Conservation (phyloP, 1,140 invertebrate genomes). For the Oedothorax gibbosus region DNA sequence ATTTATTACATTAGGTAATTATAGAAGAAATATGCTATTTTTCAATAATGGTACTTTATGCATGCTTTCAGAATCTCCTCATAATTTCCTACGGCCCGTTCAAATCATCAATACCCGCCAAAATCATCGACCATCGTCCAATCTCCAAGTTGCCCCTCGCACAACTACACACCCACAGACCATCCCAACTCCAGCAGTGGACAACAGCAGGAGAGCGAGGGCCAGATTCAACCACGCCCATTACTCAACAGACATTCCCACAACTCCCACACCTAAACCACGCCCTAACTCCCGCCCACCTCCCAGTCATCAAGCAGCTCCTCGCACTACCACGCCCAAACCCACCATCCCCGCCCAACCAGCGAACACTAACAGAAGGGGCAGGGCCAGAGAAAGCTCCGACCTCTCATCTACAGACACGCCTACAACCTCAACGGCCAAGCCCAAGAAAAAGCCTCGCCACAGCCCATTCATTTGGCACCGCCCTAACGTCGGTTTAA, state of each 20-base stretch:
- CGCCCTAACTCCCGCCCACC: neutral
- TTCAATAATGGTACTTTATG: too few species aligned
- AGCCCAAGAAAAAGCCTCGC: conserved; percentile 6
- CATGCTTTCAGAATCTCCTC: too few species aligned
- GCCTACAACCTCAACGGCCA: too few species aligned
- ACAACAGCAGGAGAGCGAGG: neutral
- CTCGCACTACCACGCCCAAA: neutral
- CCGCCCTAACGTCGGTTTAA: conserved; percentile 8
- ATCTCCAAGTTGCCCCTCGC: too few species aligned
- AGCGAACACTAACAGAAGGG: neutral
- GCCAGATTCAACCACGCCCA: neutral
- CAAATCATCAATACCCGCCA: too few species aligned
- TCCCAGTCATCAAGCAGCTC: neutral
- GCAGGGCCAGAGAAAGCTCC: neutral
- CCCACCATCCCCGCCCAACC: neutral
- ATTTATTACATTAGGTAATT: too few species aligned
- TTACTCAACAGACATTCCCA: neutral
- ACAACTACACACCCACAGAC: too few species aligned
- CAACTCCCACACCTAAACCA: neutral
- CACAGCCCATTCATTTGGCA: conserved; percentile 38
- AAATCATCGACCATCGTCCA: too few species aligned
- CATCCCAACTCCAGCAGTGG: neutral
- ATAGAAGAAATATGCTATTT: too few species aligned
- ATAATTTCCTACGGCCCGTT: too few species aligned
- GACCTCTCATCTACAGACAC: neutral